Evolutionary conservation across 2,113 vertebrate species (phyloP), one percentile per base, ranked within the genome.

Genomic region (Pan paniscus): DNA sequence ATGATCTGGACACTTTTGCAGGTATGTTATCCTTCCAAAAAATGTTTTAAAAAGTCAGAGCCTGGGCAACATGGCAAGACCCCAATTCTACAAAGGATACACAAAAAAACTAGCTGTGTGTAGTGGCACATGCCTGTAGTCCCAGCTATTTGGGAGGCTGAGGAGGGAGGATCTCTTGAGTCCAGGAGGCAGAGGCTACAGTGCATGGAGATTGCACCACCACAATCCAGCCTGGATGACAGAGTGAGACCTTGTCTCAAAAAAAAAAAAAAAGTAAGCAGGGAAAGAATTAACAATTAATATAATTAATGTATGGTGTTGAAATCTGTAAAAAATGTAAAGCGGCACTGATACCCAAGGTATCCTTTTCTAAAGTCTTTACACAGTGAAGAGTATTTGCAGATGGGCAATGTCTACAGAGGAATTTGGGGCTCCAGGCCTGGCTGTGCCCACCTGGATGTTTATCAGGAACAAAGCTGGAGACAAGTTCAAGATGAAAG

Each of bases 401-500:
- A 0, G 0, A 50, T 27, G 46, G 72, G n/a, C 20, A 43, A 27
- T 13, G 8, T 57, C 72, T 52, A 4, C 7, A 76, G 92, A 30
- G 50, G 68, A n/a, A 9, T 22, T 18, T 6, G 20, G 75, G 52
- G 30, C 11, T 72, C 72, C 10, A 5, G 18, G n/a, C 32, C 43
- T 5, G 27, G 68, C n/a, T 40, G 50, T 7, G 22, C 68, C 82
- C 1, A 3, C 11, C 64, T 16, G 23, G 48, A 43, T 64, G 4
- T 88, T 12, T 48, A 2, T 17, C 0, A 0, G 40, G 30, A 30
- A 18, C 23, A 43, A 4, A 46, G 23, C 0, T 14, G 35, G 80
- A 73, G 4, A 48, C 4, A 50, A 83, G 79, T 13, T 10, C 52
- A 35, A 73, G 64, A 61, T 2, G 27, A 64, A 52, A 68, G 76